phyloP scores from a whole-genome alignment of 1,140 invertebrate species.

The Grapholita molesta region DNA sequence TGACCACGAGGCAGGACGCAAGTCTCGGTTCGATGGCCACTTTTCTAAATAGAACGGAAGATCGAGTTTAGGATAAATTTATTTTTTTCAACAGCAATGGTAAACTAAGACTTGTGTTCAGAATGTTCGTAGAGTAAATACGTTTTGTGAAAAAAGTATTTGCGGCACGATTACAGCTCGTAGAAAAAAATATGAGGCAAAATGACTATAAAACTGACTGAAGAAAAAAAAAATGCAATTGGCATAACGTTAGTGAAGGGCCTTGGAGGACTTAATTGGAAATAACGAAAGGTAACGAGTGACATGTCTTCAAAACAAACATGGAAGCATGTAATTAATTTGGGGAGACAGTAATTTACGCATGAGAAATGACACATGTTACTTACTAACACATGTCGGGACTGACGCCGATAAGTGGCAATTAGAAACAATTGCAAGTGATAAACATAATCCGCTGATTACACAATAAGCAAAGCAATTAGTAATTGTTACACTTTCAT shows the following conservation, averaged over 20 bases:
- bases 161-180: too few species aligned
- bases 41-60: neutral
- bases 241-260: neutral
- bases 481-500: neutral
- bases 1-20: constrained; percentile 4
- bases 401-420: neutral
- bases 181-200: too few species aligned
- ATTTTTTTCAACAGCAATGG: too few species aligned
- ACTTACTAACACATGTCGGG: neutral
- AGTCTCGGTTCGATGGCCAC: neutral
- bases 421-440: neutral
- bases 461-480: neutral
- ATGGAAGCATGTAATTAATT: neutral
- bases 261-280: neutral
- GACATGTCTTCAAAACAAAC: neutral
- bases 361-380: neutral
- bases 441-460: neutral
- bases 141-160: too few species aligned
- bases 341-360: neutral
- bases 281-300: neutral
- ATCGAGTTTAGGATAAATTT: too few species aligned
- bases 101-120: too few species aligned
- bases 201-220: too few species aligned
- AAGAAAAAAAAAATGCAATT: too few species aligned
- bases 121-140: too few species aligned